These are phyloP conservation scores for Itoplectis maculator DNA, from an alignment of 2,888 invertebrate genomes.

Conservation along the genomic window DNA sequence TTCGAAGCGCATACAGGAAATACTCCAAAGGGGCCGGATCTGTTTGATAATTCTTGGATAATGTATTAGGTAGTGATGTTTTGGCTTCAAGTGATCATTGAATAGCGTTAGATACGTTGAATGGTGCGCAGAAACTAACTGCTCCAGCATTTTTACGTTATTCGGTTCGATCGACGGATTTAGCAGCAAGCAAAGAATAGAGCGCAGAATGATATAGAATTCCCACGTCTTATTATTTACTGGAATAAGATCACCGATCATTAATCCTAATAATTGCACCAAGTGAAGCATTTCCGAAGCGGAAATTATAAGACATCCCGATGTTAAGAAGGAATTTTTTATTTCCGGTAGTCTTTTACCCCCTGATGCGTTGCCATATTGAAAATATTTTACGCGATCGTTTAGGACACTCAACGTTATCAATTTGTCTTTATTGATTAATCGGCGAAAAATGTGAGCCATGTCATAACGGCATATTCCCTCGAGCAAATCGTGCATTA, in stretches of 20 bases:
- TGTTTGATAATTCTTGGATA: conserved; percentile 53
- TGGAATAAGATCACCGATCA: conserved; percentile 45
- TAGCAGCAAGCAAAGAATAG: conserved; percentile 10
- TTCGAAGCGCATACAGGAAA: conserved; percentile 61
- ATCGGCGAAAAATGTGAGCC: conserved; percentile 55
- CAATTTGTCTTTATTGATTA: conserved; percentile 49
- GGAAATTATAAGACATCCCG: neutral
- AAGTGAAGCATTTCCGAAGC: conserved; percentile 15
- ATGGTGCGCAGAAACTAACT: conserved; percentile 1
- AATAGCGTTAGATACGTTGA: conserved; percentile 11
- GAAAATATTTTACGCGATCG: conserved; percentile 38
- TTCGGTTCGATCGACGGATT: conserved; percentile 13
- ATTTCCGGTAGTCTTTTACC: neutral
- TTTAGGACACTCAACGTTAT: conserved; percentile 62
- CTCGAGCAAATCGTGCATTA: conserved; percentile 63
- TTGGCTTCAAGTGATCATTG: conserved; percentile 25
- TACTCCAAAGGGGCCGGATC: conserved; percentile 51
- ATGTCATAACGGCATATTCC: conserved; percentile 62
- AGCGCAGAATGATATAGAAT: conserved; percentile 9
- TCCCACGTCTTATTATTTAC: conserved; percentile 1
- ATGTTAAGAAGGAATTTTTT: conserved; percentile 4
- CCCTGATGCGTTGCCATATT: conserved; percentile 1
- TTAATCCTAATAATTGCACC: conserved; percentile 26
- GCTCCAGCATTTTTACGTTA: neutral
- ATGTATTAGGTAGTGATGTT: conserved; percentile 61